Base-by-base conservation (phyloP, 2,888 invertebrate species). In the Caenorhabditis sp. region DNA sequence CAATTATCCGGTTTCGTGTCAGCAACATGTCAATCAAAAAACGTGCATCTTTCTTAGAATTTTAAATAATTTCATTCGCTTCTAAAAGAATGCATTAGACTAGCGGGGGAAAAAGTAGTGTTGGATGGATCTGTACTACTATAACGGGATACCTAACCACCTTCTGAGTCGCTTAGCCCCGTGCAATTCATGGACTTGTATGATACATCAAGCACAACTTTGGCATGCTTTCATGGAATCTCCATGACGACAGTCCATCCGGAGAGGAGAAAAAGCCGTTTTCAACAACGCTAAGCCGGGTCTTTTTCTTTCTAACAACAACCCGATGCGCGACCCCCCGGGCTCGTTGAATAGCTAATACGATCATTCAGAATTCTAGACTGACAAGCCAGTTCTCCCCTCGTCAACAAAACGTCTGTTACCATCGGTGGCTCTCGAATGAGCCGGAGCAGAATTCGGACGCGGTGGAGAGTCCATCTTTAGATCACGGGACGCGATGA, bases 271-370 rank as follows among this genome's bases (percentile, higher is more conserved):
- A n/a, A n/a, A n/a, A n/a, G n/a, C n/a, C n/a, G n/a, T n/a, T n/a
- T n/a, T n/a, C n/a, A n/a, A n/a, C n/a, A n/a, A n/a, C n/a, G n/a
- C n/a, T n/a, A n/a, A n/a, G n/a, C n/a, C n/a, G n/a, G n/a, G n/a
- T n/a, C n/a, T n/a, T n/a, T 39, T 24, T 35, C 48, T 59, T 48
- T 17, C 43, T 45, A 45, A 63, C 53, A 63, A 63, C 63, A 63
- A 63, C 63, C 52, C 39, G 50, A 41, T 6, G 41, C 41, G 41
- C 26, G 11, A 26, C 13, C 24, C 46, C 22, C 46, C 26, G 24
- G 24, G 26, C 26, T n/a, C 13, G n/a, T n/a, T n/a, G 27, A 48
- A 48, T 27, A 15, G 48, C 48, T 27, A 27, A 27, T 48, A 27
- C 13, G 27, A 13, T 27, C n/a, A n/a, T n/a, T n/a, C n/a, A n/a